These are phyloP conservation scores for Julus scanicus DNA, from an alignment of 2,888 invertebrate genomes.

Conservation along the genomic window DNA sequence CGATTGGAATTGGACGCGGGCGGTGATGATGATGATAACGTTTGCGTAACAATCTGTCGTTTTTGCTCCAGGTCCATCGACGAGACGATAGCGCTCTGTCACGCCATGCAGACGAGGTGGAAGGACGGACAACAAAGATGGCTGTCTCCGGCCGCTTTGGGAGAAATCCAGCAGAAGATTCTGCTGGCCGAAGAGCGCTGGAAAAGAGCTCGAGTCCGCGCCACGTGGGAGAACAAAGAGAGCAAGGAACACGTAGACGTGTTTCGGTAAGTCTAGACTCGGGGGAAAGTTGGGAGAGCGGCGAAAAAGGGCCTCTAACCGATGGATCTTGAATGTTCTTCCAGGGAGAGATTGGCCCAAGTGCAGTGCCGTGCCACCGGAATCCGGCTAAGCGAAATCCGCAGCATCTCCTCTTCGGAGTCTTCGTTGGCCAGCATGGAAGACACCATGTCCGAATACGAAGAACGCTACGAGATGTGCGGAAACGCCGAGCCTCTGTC, in stretches of 20 bases:
- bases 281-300: too few species aligned
- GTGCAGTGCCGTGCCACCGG: conserved; percentile 56
- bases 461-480: conserved; percentile 25
- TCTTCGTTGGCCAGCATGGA: conserved; percentile 59
- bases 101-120: conserved; percentile 61
- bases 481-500: neutral
- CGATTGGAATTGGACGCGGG: neutral
- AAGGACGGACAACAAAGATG: conserved; percentile 61
- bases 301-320: too few species aligned
- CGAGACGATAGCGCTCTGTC: conserved; percentile 59
- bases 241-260: conserved; percentile 60
- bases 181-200: conserved; percentile 63
- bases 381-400: conserved; percentile 55
- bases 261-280: conserved; percentile 58
- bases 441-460: conserved; percentile 54
- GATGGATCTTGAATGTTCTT: neutral
- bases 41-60: too few species aligned
- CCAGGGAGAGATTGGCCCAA: conserved; percentile 56
- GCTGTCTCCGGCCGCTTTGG: conserved; percentile 60
- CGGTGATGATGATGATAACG: too few species aligned
- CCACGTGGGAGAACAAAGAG: conserved; percentile 58
- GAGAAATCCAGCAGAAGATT: conserved; percentile 62
- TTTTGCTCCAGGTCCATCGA: conserved; percentile 59
- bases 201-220: conserved; percentile 60
- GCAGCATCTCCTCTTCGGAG: conserved; percentile 59